Evolutionary conservation across 2,888 invertebrate genomes (phyloP), one percentile per base, ranked within the genome.

Genomic region (Margaritifera margaritifera): DNA sequence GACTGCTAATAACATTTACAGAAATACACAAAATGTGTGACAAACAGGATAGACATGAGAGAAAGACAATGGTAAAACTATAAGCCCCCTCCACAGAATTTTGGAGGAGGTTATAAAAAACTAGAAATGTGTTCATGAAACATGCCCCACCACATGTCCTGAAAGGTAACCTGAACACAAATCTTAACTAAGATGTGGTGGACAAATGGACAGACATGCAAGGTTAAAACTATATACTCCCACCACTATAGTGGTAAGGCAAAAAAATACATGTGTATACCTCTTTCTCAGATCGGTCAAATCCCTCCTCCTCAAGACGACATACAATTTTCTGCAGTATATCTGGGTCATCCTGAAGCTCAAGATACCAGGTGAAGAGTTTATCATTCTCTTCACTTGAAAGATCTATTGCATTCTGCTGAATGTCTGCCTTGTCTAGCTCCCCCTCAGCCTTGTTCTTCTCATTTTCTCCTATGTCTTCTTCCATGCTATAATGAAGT

Each of bases 281-380:
- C 72, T 72, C 57, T 55, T 69, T 22, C 42, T 54, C 52, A 5
- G 69, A 52, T 25, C 64, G 61, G 18, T 60, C 51, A 25, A 66
- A 64, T 4, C 66, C 72, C 4, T 64, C 19, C 19, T 72, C 69
- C 24, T 57, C 51, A 27, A 72, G 61, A 53, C 61, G 68, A 15
- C 51, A 50, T 22, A 57, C n/a, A 22, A 72, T 72, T 8, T 61
- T 64, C 1, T 55, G 55, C 0, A 69, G 50, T 4, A 64, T 56
- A 1, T 52, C 60, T 0, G 52, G 25, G n/a, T 67, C 64, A 18
- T 61, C 64, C 54, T 69, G 63, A 20, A 60, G n/a, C 59, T 72
- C 69, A 5, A 65, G 66, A 42, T 67, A 69, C 61, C 66, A 61
- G 61, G 66, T 61, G 42, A 67, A 54, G 3, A 72, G 60, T n/a